phyloP scores from a whole-genome alignment of 1,140 invertebrate species.

The Drosophila nikananu region DNA sequence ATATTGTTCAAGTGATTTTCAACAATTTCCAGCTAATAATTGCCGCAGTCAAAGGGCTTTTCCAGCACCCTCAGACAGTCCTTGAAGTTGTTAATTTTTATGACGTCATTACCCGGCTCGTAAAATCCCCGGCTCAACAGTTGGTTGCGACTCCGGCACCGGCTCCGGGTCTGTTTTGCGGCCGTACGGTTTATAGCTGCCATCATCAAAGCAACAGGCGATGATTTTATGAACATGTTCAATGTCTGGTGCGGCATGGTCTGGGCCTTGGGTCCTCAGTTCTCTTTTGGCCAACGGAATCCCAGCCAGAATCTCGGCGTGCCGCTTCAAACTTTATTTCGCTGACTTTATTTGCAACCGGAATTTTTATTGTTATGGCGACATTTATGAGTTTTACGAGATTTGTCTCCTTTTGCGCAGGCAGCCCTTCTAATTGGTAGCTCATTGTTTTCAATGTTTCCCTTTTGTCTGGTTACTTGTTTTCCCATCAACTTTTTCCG shows the following conservation, averaged over 20 bases:
- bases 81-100: conserved; percentile 84
- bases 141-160: conserved; percentile 52
- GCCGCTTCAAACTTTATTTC: conserved; percentile 64
- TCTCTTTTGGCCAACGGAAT: conserved; percentile 27
- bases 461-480: conserved; percentile 34
- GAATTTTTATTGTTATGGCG: conserved; percentile 82
- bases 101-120: conserved; percentile 84
- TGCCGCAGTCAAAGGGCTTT: conserved; percentile 49
- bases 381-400: conserved; percentile 78
- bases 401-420: conserved; percentile 45
- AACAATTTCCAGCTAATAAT: conserved; percentile 55
- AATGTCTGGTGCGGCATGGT: conserved; percentile 42
- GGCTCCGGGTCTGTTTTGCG: conserved; percentile 20
- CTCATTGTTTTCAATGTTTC: conserved; percentile 53
- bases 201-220: conserved; percentile 64
- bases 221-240: conserved; percentile 78
- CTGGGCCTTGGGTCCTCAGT: conserved; percentile 7
- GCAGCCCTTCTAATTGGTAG: conserved; percentile 60
- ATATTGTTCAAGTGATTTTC: conserved; percentile 18
- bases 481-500: conserved; percentile 16
- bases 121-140: conserved; percentile 79
- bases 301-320: conserved; percentile 47
- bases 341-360: conserved; percentile 77
- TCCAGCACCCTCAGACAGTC: conserved; percentile 28
- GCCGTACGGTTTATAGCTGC: conserved; percentile 46